These are phyloP conservation scores for Pachycephus smyrnensis DNA, from an alignment of 2,888 invertebrate species.

Conservation along the genomic window DNA sequence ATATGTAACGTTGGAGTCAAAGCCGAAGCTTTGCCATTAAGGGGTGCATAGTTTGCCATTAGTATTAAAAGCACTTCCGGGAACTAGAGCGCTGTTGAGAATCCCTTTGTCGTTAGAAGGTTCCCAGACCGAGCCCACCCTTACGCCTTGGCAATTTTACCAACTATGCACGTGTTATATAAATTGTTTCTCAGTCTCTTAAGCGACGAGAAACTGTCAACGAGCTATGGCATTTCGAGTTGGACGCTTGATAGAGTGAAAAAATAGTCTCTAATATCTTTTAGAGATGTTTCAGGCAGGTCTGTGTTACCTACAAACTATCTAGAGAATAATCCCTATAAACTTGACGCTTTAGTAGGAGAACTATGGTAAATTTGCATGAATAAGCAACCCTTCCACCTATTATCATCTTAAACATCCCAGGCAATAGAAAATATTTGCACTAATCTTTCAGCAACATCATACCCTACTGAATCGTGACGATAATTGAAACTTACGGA, in stretches of 20 bases:
- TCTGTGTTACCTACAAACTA: not conserved
- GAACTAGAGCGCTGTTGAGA: slow-evolving; percentile 21
- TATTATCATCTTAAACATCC: not conserved
- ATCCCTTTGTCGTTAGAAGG: slow-evolving; percentile 32
- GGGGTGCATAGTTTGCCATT: slow-evolving; percentile 49
- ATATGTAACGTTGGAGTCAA: slow-evolving; percentile 24
- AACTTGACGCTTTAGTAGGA: not conserved
- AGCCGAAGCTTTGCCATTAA: slow-evolving; percentile 37
- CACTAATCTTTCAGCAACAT: not conserved
- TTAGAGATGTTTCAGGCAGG: not conserved
- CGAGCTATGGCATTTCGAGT: not conserved
- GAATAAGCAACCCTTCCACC: slow-evolving; percentile 38
- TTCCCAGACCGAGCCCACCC: slow-evolving; percentile 20
- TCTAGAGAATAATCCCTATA: not conserved
- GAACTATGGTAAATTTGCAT: slow-evolving; percentile 39
- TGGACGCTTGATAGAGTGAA: not conserved
- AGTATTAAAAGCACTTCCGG: slow-evolving; percentile 43
- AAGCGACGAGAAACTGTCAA: not conserved
- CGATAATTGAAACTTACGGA: not conserved
- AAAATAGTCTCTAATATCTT: not conserved
- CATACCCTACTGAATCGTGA: not conserved
- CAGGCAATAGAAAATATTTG: too few relatives aligned
- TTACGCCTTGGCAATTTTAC: slow-evolving; percentile 30
- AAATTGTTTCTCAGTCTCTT: not conserved
- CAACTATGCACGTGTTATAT: slow-evolving; percentile 14